Conservation (phyloP, 2,113 vertebrate genomes). For the Ophiodon elongatus region DNA sequence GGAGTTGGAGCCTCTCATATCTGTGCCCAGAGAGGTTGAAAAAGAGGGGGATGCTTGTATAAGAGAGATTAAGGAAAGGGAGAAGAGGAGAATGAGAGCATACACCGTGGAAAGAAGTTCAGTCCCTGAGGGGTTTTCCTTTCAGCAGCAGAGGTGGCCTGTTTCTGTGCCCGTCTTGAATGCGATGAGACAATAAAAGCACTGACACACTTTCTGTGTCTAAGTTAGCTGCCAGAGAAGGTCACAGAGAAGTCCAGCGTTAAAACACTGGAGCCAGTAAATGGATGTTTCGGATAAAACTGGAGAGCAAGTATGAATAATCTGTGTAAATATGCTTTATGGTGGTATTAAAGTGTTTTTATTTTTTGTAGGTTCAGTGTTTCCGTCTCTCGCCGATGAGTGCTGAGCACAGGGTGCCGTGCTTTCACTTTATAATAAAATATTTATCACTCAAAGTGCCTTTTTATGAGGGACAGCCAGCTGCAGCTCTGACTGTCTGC, state of each 20-base stretch:
- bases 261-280: neutral
- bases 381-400: neutral
- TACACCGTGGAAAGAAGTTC: conserved; percentile 26
- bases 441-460: conserved; percentile 69
- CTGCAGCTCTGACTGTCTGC: neutral
- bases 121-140: conserved; percentile 58
- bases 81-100: conserved; percentile 20
- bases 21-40: conserved; percentile 9
- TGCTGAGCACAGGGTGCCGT: conserved; percentile 39
- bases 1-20: neutral
- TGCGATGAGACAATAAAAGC: conserved; percentile 63
- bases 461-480: conserved; percentile 37
- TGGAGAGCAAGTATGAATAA: neutral
- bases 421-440: conserved; percentile 66
- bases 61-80: conserved; percentile 16
- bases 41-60: neutral
- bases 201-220: conserved; percentile 68
- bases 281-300: neutral
- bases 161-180: conserved; percentile 54
- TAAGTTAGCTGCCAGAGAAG: conserved; percentile 49
- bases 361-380: conserved; percentile 9
- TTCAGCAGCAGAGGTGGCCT: conserved; percentile 59
- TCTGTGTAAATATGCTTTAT: neutral
- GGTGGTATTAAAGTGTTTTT: neutral
- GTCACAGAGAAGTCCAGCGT: conserved; percentile 3